A percentile compares a stretch with the other conserved stretches of the same genome.
phyloP scores from a whole-genome alignment of 23 tunicate genomes.

The Trididemnum nubilum region DNA sequence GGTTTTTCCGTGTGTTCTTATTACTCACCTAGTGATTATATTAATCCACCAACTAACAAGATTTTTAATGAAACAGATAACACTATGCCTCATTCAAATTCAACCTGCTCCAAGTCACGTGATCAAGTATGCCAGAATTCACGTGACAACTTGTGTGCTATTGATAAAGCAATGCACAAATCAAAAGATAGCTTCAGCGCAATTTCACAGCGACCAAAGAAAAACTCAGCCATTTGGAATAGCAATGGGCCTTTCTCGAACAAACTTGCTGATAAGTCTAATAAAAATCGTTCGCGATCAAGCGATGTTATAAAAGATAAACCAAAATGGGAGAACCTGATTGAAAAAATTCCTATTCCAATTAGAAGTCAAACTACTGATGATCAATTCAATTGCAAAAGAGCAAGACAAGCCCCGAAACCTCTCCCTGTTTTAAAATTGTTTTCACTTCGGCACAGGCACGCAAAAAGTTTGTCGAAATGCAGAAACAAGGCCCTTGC shows the following conservation, averaged over 20 bases:
- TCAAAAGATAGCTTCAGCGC: neutral
- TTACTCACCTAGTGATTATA: neutral
- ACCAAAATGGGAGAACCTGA: conserved; percentile 16
- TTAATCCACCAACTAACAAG: neutral
- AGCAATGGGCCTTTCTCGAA: neutral
- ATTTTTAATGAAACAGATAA: neutral
- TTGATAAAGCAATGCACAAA: neutral
- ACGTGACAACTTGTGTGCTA: neutral
- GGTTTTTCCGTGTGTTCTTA: conserved; percentile 56
- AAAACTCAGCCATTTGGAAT: neutral
- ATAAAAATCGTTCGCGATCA: neutral
- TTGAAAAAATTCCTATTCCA: neutral
- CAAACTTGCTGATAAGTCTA: neutral
- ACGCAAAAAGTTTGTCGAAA: neutral
- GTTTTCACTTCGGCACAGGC: conserved; percentile 6
- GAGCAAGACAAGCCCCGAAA: neutral
- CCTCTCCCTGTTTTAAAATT: conserved; percentile 12
- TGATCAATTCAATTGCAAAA: neutral
- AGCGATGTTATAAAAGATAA: neutral
- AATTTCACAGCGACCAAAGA: neutral
- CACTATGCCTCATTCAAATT: neutral
- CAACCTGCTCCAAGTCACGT: neutral
- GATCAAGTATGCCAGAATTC: neutral
- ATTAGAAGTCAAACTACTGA: neutral
- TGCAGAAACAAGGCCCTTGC: neutral